Evolutionary conservation across 2,888 invertebrate species (phyloP).

Genomic region (Formica aserva): DNA sequence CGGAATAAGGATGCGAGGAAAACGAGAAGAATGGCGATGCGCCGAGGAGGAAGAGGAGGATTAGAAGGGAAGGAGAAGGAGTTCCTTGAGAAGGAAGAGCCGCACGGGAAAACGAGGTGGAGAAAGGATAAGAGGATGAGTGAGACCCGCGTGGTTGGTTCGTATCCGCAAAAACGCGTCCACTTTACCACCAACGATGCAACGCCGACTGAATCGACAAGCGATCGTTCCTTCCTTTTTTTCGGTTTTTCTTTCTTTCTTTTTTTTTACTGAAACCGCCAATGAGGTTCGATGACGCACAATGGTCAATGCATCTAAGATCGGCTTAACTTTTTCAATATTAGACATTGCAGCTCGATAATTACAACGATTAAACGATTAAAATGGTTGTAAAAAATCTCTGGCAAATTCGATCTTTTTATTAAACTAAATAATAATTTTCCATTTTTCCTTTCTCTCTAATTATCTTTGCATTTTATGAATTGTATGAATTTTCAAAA

Average conservation of each 20-base stretch:
- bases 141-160: conserved; percentile 47
- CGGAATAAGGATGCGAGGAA: conserved; percentile 47
- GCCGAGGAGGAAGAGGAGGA: not conserved
- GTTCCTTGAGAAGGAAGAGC: conserved; percentile 13
- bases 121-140: conserved; percentile 53
- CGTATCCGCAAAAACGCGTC: conserved; percentile 56
- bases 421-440: not conserved
- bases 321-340: not conserved
- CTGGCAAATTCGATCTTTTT: not conserved
- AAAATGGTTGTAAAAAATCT: not conserved
- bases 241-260: conserved; percentile 10
- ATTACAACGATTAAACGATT: not conserved
- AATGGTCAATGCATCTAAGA: not conserved
- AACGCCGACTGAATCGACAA: conserved; percentile 59
- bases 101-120: conserved; percentile 33
- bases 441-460: not conserved
- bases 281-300: not conserved
- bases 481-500: not conserved
- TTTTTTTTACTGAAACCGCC: not conserved
- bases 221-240: conserved; percentile 37
- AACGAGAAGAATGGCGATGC: conserved; percentile 40
- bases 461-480: not conserved
- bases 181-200: conserved; percentile 60
- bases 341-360: not conserved
- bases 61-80: conserved; percentile 4